These are phyloP conservation scores for Anastrepha ludens DNA, from an alignment of 1,140 invertebrate species.

Conservation along the genomic window DNA sequence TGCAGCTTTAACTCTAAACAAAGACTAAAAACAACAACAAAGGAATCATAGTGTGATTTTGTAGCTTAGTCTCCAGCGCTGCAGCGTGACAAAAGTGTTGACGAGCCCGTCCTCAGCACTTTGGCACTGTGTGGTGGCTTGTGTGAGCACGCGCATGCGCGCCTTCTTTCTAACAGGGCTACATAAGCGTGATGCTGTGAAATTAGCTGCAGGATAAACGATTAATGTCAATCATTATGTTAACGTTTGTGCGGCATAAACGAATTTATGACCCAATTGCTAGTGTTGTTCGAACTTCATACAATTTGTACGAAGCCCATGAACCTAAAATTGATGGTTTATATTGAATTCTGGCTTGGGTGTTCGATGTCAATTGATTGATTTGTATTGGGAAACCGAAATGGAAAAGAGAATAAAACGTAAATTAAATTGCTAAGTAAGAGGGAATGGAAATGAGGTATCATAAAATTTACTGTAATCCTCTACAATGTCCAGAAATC, in stretches of 20 bases:
- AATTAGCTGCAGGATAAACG: constrained; percentile 55
- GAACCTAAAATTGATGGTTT: not conserved
- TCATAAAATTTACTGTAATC: too few relatives aligned
- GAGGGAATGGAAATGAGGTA: too few relatives aligned
- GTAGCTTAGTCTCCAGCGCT: not conserved
- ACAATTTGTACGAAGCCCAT: not conserved
- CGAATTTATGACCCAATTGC: constrained; percentile 27
- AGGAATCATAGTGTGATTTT: constrained; percentile 8
- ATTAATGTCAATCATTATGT: constrained; percentile 56
- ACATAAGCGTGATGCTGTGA: constrained; percentile 49
- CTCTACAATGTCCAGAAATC: too few relatives aligned
- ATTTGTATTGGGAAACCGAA: not conserved
- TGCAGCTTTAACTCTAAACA: not conserved
- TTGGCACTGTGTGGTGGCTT: not conserved
- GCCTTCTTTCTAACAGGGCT: not conserved
- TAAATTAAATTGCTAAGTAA: too few relatives aligned
- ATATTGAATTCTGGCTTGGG: not conserved
- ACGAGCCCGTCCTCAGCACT: constrained; percentile 13
- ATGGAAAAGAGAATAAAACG: not conserved
- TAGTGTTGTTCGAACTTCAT: not conserved
- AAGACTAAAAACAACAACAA: not conserved
- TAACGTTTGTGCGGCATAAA: constrained; percentile 28
- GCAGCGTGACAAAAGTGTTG: constrained; percentile 46
- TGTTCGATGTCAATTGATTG: not conserved
- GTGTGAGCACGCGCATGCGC: constrained; percentile 35